A percentile compares a stretch with the other conserved stretches of the same genome.
These are phyloP conservation scores for Lacanobia oleracea DNA, from an alignment of 2,888 invertebrate genomes.

Conservation along the genomic window DNA sequence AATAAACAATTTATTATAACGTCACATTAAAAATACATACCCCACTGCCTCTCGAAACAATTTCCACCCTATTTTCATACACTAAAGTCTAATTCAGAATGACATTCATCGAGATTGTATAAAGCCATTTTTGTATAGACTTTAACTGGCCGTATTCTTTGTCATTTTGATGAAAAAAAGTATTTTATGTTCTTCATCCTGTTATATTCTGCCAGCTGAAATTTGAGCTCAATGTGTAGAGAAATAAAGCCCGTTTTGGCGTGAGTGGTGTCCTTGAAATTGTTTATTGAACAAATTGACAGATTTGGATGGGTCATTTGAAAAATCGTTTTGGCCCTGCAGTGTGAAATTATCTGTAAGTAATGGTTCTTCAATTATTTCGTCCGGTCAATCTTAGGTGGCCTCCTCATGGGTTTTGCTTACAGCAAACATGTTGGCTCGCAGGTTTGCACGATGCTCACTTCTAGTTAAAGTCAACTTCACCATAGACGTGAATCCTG, in stretches of 20 bases:
- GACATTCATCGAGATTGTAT: constrained; percentile 12
- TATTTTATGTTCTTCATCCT: constrained; percentile 58
- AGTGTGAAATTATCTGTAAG: constrained; percentile 31
- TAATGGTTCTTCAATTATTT: constrained; percentile 13
- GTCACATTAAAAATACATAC: constrained; percentile 39
- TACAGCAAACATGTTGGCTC: too few species aligned
- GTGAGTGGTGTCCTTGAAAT: neutral
- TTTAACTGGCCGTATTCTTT: constrained; percentile 60
- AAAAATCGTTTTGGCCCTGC: constrained; percentile 30
- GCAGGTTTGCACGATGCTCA: too few species aligned
- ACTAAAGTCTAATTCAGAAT: constrained; percentile 20
- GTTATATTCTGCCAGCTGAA: constrained; percentile 17
- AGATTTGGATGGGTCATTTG: constrained; percentile 26
- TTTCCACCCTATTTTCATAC: neutral
- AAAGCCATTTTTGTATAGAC: constrained; percentile 51
- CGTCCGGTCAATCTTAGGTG: neutral
- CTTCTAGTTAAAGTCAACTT: too few species aligned
- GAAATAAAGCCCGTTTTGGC: constrained; percentile 26
- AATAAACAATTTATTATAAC: constrained; percentile 52
- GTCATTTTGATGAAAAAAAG: constrained; percentile 56
- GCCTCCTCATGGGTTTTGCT: too few species aligned
- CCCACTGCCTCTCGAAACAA: constrained; percentile 3
- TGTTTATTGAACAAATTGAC: constrained; percentile 51
- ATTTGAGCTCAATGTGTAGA: constrained; percentile 14
- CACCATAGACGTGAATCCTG: too few species aligned